These are phyloP conservation scores for Rissa tridactyla DNA, from an alignment of 2,113 vertebrate genomes.

Conservation along the genomic window DNA sequence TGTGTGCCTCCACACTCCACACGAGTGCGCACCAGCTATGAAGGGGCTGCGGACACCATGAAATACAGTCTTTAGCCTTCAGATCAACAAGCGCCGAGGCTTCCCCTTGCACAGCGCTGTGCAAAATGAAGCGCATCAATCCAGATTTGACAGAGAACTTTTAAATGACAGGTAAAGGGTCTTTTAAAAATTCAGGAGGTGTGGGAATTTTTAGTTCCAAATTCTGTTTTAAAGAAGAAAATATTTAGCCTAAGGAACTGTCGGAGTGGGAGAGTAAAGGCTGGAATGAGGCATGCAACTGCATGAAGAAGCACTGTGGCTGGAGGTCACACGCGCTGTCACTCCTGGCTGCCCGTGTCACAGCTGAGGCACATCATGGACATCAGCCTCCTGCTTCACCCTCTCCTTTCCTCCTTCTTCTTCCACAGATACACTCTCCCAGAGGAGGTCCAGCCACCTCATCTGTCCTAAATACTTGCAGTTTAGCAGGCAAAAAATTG, in stretches of 20 bases:
- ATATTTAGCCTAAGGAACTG: neutral
- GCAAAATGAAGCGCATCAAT: neutral
- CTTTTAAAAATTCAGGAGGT: neutral
- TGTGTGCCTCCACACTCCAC: neutral
- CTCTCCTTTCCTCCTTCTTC: neutral
- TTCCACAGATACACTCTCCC: neutral
- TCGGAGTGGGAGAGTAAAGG: neutral
- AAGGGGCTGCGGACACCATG: neutral
- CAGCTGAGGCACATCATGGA: neutral
- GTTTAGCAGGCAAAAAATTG: neutral
- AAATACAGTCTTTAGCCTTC: neutral
- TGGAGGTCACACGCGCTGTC: neutral
- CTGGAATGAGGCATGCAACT: neutral
- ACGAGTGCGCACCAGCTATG: rapidly evolving
- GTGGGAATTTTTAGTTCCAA: neutral
- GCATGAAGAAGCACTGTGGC: neutral
- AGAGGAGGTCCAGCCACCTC: neutral
- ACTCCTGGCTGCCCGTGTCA: neutral
- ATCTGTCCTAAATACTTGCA: neutral
- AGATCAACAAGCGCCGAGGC: neutral
- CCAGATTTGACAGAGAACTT: neutral
- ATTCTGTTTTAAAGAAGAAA: neutral
- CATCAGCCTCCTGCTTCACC: neutral
- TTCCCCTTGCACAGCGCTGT: neutral
- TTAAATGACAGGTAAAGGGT: neutral